phyloP scores from a whole-genome alignment of 64 coral and sea anemone species.

The Porites lutea region DNA sequence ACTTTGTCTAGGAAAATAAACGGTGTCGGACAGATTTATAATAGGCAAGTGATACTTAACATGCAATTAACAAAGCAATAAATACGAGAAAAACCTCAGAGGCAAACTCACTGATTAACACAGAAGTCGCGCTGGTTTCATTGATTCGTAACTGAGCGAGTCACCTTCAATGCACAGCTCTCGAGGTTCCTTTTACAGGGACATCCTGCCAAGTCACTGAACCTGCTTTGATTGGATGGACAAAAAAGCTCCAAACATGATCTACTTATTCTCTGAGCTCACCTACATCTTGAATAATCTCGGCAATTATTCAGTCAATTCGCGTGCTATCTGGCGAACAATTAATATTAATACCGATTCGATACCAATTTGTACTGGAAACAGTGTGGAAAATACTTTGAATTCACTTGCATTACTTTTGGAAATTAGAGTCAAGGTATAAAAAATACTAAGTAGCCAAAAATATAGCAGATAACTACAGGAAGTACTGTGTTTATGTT shows the following conservation, averaged over 20 bases:
- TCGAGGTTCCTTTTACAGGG: background rate
- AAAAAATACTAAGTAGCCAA: background rate
- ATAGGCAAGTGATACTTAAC: conserved; percentile 15
- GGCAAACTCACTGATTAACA: background rate
- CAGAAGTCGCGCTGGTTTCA: background rate
- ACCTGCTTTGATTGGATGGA: too few relatives aligned
- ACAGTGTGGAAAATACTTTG: too few relatives aligned
- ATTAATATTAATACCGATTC: too few relatives aligned
- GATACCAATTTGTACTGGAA: too few relatives aligned
- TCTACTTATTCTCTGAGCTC: too few relatives aligned
- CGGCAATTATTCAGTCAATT: too few relatives aligned
- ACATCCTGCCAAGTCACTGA: too few relatives aligned
- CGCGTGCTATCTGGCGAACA: too few relatives aligned
- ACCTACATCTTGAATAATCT: too few relatives aligned
- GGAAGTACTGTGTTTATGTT: background rate
- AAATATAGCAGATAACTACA: background rate
- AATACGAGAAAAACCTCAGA: background rate
- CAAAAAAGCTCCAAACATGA: too few relatives aligned
- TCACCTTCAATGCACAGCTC: background rate
- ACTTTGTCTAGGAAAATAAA: conserved; percentile 3
- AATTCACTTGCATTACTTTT: background rate
- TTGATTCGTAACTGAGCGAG: background rate
- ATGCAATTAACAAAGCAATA: background rate
- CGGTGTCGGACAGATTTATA: conserved; percentile 11
- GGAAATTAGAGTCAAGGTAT: background rate